Percentiles rank a stretch among this genome's conserved stretches.
These are phyloP conservation scores for Hirtodrosophila trivittata DNA, from an alignment of 2,888 invertebrate genomes.

Conservation along the genomic window DNA sequence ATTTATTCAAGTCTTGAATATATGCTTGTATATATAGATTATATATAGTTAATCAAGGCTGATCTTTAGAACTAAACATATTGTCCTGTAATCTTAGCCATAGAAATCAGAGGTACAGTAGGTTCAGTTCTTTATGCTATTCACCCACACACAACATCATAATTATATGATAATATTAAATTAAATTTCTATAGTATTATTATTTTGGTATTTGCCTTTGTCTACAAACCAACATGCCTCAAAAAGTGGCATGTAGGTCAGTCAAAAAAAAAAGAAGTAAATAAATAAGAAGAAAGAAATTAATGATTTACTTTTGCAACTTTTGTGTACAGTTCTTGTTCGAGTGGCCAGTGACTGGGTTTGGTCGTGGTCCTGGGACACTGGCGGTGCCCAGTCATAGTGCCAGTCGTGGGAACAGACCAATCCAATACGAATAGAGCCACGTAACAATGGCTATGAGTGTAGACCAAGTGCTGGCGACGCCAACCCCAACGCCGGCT, in stretches of 20 bases:
- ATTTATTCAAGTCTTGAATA: no score
- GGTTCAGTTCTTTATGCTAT: no score
- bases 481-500: no score
- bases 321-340: conserved; percentile 44
- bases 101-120: no score
- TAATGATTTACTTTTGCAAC: conserved; percentile 68
- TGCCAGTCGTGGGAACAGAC: conserved; percentile 21
- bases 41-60: no score
- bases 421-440: conserved; percentile 33
- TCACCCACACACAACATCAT: no score
- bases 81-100: no score
- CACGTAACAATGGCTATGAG: conserved; percentile 22
- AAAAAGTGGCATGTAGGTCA: conserved; percentile 23
- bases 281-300: conserved; percentile 34
- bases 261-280: conserved; percentile 8
- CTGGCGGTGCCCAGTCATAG: conserved; percentile 34
- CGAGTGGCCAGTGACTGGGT: conserved; percentile 13
- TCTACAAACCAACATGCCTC: conserved; percentile 21
- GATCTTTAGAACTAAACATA: no score
- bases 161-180: no score
- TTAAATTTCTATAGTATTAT: not conserved
- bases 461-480: not conserved
- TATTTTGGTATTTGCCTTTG: not conserved
- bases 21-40: no score
- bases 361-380: conserved; percentile 16